Percentiles rank a stretch among this genome's conserved stretches.
Evolutionary conservation across 2,113 vertebrate genomes (phyloP).

Genomic region (Caloenas nicobarica): DNA sequence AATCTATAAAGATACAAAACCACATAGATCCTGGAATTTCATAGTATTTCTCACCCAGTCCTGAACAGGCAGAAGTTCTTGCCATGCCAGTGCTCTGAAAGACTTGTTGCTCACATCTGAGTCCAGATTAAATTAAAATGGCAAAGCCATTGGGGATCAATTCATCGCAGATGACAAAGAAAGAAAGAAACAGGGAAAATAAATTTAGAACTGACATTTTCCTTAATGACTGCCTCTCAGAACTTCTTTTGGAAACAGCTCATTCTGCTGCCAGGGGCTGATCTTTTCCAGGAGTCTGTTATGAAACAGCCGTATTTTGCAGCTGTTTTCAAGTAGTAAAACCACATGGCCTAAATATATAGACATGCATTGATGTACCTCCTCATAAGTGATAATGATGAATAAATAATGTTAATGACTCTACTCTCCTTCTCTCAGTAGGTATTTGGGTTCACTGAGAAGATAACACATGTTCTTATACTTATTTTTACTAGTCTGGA

Average conservation of each 20-base stretch:
- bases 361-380: neutral
- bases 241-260: conserved; percentile 29
- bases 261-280: conserved; percentile 7
- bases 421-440: neutral
- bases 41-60: neutral
- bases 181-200: neutral
- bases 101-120: neutral
- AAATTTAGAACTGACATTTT: conserved; percentile 42
- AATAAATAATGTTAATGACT: conserved; percentile 41
- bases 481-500: neutral
- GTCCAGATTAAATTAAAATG: conserved; percentile 3
- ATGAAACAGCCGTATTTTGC: conserved; percentile 32
- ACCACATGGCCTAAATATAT: conserved; percentile 34
- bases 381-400: conserved; percentile 13
- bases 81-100: neutral
- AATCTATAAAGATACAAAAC: neutral
- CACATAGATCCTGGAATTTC: neutral
- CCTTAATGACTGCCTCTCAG: conserved; percentile 34
- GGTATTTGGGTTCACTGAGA: neutral
- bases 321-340: conserved; percentile 58
- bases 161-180: conserved; percentile 22
- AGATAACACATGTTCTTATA: neutral
- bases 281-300: conserved; percentile 14
- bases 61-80: neutral
- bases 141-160: neutral